Conservation (phyloP, 2,113 vertebrate genomes). For the Eptesicus fuscus region DNA sequence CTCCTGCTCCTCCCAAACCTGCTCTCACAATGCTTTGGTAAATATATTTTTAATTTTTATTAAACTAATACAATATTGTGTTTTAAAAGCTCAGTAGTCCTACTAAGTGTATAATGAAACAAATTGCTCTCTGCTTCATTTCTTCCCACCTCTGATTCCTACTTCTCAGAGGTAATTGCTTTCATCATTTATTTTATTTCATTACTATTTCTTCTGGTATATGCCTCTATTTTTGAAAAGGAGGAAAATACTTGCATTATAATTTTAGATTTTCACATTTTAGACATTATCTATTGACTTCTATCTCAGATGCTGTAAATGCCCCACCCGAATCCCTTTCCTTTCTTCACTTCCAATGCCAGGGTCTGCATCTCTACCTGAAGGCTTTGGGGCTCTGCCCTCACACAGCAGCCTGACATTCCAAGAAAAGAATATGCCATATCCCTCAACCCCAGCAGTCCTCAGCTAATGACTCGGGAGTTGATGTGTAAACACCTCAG, state of each 20-base stretch:
- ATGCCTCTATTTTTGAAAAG: not conserved
- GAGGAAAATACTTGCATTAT: not conserved
- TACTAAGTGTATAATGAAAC: not conserved
- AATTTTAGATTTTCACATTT: not conserved
- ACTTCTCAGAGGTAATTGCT: not conserved
- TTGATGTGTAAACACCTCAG: not conserved
- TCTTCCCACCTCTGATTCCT: not conserved
- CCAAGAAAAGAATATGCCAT: not conserved
- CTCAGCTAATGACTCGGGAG: not conserved
- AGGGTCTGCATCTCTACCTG: not conserved
- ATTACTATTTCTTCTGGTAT: not conserved
- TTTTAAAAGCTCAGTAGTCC: not conserved
- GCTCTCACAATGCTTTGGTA: not conserved
- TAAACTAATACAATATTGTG: not conserved
- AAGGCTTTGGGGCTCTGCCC: not conserved
- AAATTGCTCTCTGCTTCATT: not conserved
- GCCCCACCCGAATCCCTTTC: not conserved
- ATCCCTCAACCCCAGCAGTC: not conserved
- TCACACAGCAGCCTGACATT: not conserved
- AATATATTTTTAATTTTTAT: not conserved
- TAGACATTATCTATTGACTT: not conserved
- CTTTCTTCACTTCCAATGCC: not conserved
- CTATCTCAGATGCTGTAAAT: not conserved
- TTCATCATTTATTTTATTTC: not conserved
- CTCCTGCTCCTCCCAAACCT: not conserved